phyloP scores from a whole-genome alignment of 2,797 vertebrate genomes.

The Scarus forsteni region DNA sequence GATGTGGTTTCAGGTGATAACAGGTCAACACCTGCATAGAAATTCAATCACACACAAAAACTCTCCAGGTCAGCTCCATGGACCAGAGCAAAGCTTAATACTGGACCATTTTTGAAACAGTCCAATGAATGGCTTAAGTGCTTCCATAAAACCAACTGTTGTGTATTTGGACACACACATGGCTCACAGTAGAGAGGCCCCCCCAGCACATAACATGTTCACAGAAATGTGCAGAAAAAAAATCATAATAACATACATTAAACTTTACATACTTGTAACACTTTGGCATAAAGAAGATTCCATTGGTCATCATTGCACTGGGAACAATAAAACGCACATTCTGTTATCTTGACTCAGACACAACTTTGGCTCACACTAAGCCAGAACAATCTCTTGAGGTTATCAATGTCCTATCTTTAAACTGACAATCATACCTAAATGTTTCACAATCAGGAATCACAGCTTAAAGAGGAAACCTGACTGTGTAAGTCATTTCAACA shows the following conservation, averaged over 20 bases:
- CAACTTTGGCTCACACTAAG: constrained; percentile 70
- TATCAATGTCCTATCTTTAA: constrained; percentile 45
- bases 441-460: constrained; percentile 33
- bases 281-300: constrained; percentile 65
- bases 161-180: constrained; percentile 55
- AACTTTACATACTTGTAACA: constrained; percentile 32
- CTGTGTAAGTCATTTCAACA: constrained; percentile 14
- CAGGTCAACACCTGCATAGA: constrained; percentile 72
- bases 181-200: constrained; percentile 70
- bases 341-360: constrained; percentile 31
- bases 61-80: constrained; percentile 50
- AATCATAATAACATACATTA: constrained; percentile 41
- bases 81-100: constrained; percentile 66
- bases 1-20: constrained; percentile 71
- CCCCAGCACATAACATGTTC: constrained; percentile 64
- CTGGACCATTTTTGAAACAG: constrained; percentile 64
- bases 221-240: constrained; percentile 45
- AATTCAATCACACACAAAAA: constrained; percentile 67
- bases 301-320: constrained; percentile 52
- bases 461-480: constrained; percentile 5
- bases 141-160: constrained; percentile 61
- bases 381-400: constrained; percentile 62
- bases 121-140: constrained; percentile 78
- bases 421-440: constrained; percentile 45
- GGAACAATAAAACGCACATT: constrained; percentile 57